A percentile compares a stretch with the other conserved stretches of the same genome.
These are phyloP conservation scores for Clarias laeviceps DNA, from an alignment of 2,797 vertebrate genomes.

Conservation along the genomic window DNA sequence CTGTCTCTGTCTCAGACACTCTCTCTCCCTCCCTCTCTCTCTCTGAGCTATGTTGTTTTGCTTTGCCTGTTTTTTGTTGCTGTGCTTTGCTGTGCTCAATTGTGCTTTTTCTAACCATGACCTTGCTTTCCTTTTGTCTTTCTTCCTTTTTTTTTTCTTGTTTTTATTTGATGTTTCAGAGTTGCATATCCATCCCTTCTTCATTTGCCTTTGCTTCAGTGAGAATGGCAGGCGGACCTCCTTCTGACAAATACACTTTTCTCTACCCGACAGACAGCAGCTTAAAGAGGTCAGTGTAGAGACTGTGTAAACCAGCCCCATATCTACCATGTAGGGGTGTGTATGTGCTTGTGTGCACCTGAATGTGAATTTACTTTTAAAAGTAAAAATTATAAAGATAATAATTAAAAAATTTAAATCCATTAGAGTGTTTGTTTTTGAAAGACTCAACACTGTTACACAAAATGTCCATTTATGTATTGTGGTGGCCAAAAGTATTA, in stretches of 20 bases:
- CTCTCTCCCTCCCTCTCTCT: background rate
- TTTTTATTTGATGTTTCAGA: conserved; percentile 67
- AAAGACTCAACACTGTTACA: background rate
- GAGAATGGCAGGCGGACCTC: conserved; percentile 67
- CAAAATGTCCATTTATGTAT: background rate
- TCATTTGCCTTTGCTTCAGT: conserved; percentile 63
- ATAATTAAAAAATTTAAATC: too few relatives aligned
- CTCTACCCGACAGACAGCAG: conserved; percentile 69
- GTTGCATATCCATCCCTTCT: conserved; percentile 66
- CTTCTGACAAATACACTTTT: conserved; percentile 69
- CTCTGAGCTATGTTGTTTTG: conserved; percentile 34
- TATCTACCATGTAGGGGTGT: background rate
- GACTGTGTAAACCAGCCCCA: conserved; percentile 21
- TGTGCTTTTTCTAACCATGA: conserved; percentile 61
- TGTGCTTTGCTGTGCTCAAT: conserved; percentile 50
- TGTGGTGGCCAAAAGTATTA: too few relatives aligned
- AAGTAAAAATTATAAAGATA: too few relatives aligned
- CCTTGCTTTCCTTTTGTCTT: conserved; percentile 61
- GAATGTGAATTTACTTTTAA: background rate
- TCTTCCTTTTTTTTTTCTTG: conserved; percentile 33
- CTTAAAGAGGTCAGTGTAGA: conserved; percentile 70
- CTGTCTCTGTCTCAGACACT: background rate
- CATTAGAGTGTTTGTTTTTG: too few relatives aligned
- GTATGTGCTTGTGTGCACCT: background rate
- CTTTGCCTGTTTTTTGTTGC: conserved; percentile 50